These are phyloP conservation scores for Chaenodraco wilsoni DNA, from an alignment of 2,797 vertebrate genomes.

Conservation along the genomic window DNA sequence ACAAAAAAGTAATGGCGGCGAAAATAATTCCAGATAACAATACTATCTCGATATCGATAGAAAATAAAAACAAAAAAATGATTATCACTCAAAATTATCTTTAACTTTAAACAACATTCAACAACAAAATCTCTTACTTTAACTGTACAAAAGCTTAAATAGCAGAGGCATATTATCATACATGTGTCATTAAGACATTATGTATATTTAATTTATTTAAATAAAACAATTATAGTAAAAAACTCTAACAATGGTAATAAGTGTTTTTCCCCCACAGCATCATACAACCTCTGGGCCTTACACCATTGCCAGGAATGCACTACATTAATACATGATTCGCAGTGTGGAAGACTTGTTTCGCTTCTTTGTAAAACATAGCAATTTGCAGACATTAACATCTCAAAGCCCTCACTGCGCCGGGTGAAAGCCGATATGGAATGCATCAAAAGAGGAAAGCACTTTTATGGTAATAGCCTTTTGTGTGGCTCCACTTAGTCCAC, in stretches of 20 bases:
- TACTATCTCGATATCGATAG: too few relatives aligned
- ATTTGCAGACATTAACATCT: constrained; percentile 47
- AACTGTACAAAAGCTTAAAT: too few relatives aligned
- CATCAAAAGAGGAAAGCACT: constrained; percentile 31
- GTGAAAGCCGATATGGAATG: constrained; percentile 44
- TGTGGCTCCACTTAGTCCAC: constrained; percentile 26
- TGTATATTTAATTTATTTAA: not conserved
- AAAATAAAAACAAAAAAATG: too few relatives aligned
- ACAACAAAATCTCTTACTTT: too few relatives aligned
- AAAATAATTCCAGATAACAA: too few relatives aligned
- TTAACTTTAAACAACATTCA: too few relatives aligned
- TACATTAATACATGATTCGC: constrained; percentile 27
- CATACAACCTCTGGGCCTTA: constrained; percentile 8
- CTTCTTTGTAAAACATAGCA: not conserved
- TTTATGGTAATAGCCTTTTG: constrained; percentile 46
- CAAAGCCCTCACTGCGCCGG: constrained; percentile 23
- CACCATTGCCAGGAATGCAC: not conserved
- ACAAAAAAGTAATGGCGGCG: too few relatives aligned
- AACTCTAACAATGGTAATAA: not conserved
- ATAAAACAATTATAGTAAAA: too few relatives aligned
- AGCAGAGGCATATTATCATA: too few relatives aligned
- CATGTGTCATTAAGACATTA: not conserved
- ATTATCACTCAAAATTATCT: too few relatives aligned
- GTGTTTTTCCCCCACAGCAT: constrained; percentile 2
- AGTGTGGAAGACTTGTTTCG: not conserved